Evolutionary conservation across 2,888 invertebrate genomes (phyloP).

Genomic region (Yponomeuta sedellus): DNA sequence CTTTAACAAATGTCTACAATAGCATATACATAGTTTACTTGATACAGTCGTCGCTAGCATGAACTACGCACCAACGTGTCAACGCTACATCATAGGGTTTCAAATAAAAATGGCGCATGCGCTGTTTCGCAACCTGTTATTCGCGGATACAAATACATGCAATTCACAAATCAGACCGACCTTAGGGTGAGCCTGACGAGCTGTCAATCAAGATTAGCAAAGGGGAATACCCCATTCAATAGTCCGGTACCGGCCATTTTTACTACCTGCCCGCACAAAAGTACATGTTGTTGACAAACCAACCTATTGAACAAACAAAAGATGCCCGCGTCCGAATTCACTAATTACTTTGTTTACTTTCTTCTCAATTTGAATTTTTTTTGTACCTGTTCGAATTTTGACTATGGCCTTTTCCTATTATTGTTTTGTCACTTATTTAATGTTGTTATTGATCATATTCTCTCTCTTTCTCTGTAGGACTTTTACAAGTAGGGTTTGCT

Average conservation of each 20-base stretch:
- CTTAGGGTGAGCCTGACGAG: slow-evolving; percentile 28
- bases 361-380: neutral
- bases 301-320: neutral
- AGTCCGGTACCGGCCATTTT: neutral
- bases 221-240: slow-evolving; percentile 35
- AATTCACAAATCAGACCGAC: slow-evolving; percentile 24
- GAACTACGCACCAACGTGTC: too few relatives aligned
- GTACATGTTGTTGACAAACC: neutral
- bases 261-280: neutral
- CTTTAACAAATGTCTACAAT: too few relatives aligned
- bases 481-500: too few relatives aligned
- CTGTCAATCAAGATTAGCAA: slow-evolving; percentile 50
- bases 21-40: too few relatives aligned
- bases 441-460: too few relatives aligned
- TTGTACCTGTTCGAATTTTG: neutral
- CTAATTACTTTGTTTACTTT: slow-evolving; percentile 46
- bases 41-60: too few relatives aligned
- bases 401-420: neutral
- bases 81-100: too few relatives aligned
- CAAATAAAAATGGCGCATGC: neutral
- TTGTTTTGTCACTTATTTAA: neutral
- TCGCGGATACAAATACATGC: slow-evolving; percentile 17
- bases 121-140: neutral
- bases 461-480: too few relatives aligned
- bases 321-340: slow-evolving; percentile 6